phyloP scores from a whole-genome alignment of 2,797 vertebrate genomes.

The Odontamblyopus rebecca region DNA sequence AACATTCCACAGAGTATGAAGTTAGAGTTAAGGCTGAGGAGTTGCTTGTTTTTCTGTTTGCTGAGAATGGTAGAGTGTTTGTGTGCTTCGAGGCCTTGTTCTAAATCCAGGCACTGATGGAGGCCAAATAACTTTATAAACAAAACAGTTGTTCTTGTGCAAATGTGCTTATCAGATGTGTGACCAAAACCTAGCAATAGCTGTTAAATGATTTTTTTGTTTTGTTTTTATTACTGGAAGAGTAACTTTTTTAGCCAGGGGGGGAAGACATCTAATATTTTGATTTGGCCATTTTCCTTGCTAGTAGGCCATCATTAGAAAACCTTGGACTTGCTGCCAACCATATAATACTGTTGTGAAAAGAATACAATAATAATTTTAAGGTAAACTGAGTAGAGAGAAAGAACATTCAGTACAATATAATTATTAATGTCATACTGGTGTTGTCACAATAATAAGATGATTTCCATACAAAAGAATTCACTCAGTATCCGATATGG shows the following conservation, averaged over 20 bases:
- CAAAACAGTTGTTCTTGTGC: conserved; percentile 13
- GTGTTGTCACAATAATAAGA: too few species aligned
- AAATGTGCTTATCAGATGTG: conserved; percentile 12
- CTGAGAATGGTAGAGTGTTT: neutral
- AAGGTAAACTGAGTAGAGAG: neutral
- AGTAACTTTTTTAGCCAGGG: neutral
- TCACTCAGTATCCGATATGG: too few species aligned
- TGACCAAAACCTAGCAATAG: conserved; percentile 1
- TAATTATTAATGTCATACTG: neutral
- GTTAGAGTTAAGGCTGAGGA: neutral
- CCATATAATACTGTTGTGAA: neutral
- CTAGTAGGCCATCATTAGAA: neutral
- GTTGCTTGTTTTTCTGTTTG: conserved; percentile 1
- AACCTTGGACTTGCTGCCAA: conserved; percentile 1
- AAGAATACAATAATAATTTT: neutral
- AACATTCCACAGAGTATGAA: conserved; percentile 13
- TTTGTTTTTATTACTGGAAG: neutral
- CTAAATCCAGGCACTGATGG: conserved; percentile 11
- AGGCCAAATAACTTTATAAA: conserved; percentile 10
- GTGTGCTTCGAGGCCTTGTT: conserved; percentile 4
- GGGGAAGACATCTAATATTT: neutral
- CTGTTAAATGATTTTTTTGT: neutral
- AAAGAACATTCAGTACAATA: neutral
- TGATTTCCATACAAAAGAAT: too few species aligned
- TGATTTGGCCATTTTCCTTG: neutral